These are phyloP conservation scores for Spongia lamella DNA, from an alignment of 37 sponge, comb jelly and placozoan species.

Conservation along the genomic window DNA sequence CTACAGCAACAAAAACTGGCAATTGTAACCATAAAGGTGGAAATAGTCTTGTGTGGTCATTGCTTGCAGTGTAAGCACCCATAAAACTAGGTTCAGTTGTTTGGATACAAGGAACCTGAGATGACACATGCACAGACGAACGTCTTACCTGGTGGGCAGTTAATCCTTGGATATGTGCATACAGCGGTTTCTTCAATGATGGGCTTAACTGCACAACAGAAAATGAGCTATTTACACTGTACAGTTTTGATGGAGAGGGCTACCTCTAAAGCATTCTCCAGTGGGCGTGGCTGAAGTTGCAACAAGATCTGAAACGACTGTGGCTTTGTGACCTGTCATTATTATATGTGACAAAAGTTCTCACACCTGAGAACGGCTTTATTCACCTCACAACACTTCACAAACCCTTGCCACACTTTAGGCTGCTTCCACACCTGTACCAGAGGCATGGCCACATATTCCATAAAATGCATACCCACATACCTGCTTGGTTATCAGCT, in stretches of 20 bases:
- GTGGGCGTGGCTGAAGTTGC: conserved; percentile 78
- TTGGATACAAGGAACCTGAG: too few relatives aligned
- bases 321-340: conserved; percentile 78
- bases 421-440: conserved; percentile 90
- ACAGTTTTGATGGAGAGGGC: neutral
- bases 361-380: neutral
- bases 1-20: conserved; percentile 3
- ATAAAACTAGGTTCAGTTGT: too few relatives aligned
- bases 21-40: too few relatives aligned
- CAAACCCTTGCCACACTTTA: conserved; percentile 97
- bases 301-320: conserved; percentile 83
- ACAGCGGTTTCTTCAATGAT: conserved; percentile 22
- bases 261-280: conserved; percentile 55
- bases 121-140: neutral
- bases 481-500: conserved; percentile 89
- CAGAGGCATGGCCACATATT: too few relatives aligned
- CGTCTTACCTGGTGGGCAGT: conserved; percentile 63
- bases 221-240: neutral
- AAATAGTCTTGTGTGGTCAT: too few relatives aligned
- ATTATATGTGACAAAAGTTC: neutral
- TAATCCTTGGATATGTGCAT: conserved; percentile 33
- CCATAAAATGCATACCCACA: neutral
- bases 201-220: conserved; percentile 29
- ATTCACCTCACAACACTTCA: conserved; percentile 92
- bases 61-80: too few relatives aligned